These are phyloP conservation scores for Limnothrissa miodon DNA, from an alignment of 2,113 vertebrate species.

Conservation along the genomic window DNA sequence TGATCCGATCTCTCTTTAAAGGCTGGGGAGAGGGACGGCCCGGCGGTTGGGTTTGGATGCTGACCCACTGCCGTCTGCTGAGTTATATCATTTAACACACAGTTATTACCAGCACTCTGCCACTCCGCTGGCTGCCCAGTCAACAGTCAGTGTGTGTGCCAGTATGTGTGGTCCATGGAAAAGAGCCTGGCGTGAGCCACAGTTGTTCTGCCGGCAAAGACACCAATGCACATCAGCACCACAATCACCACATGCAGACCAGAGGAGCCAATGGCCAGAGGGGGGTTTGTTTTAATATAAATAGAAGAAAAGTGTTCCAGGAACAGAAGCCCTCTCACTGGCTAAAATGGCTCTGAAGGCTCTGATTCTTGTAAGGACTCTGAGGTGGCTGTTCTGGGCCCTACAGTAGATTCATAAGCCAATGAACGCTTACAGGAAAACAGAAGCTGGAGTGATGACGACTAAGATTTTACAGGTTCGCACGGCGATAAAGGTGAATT, in stretches of 20 bases:
- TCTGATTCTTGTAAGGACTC: background rate
- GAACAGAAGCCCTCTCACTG: background rate
- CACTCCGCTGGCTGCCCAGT: background rate
- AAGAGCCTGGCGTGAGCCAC: background rate
- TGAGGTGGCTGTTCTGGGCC: background rate
- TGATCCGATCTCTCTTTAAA: background rate
- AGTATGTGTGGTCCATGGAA: conserved; percentile 6
- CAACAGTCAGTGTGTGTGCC: background rate
- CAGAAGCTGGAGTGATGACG: background rate
- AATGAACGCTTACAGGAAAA: background rate
- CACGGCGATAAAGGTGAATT: background rate
- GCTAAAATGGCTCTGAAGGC: background rate
- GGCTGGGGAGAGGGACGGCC: background rate
- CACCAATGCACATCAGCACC: background rate
- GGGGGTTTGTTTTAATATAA: background rate
- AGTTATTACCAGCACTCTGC: background rate
- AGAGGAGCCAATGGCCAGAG: background rate
- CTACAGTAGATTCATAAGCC: background rate
- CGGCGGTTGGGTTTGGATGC: background rate
- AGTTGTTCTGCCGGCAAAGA: background rate
- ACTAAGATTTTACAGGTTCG: background rate
- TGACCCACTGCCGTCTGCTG: background rate
- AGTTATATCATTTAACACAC: conserved; percentile 8
- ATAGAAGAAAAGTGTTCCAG: background rate
- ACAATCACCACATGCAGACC: background rate